Evolutionary conservation across 2,888 invertebrate species (phyloP).

Genomic region (Melieria omissa): DNA sequence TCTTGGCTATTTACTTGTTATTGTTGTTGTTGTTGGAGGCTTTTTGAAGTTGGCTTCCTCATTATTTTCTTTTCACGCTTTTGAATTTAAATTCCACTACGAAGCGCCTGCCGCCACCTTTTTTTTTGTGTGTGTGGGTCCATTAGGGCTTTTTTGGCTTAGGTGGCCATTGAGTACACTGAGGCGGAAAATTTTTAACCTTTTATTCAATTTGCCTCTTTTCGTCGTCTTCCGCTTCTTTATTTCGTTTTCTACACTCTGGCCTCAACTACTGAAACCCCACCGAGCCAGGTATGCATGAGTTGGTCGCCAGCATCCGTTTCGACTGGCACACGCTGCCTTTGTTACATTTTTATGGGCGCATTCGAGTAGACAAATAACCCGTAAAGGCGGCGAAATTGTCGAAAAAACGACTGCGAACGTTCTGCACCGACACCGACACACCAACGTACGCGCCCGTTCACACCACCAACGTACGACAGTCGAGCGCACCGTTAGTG

Average conservation of each 20-base stretch:
- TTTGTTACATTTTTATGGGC: constrained; percentile 56
- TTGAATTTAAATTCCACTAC: constrained; percentile 12
- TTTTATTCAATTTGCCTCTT: constrained; percentile 51
- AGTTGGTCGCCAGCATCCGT: constrained; percentile 6
- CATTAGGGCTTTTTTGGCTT: constrained; percentile 43
- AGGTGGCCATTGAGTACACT: constrained; percentile 26
- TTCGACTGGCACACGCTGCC: constrained; percentile 39
- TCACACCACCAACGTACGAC: background rate
- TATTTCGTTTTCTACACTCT: constrained; percentile 5
- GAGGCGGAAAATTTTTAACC: constrained; percentile 50
- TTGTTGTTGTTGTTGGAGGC: background rate
- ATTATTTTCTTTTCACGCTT: constrained; percentile 19
- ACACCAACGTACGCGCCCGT: constrained; percentile 30
- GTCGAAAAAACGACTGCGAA: constrained; percentile 18
- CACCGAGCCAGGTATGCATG: background rate
- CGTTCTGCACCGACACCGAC: constrained; percentile 37
- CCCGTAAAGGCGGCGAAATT: constrained; percentile 51
- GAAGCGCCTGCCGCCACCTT: background rate
- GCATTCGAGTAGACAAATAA: constrained; percentile 52
- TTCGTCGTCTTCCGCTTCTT: background rate
- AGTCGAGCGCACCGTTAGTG: constrained; percentile 18
- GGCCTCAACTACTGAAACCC: background rate
- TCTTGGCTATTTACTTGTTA: background rate
- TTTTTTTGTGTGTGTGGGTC: constrained; percentile 24
- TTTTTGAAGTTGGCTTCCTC: constrained; percentile 20